phyloP scores from a whole-genome alignment of 2,797 vertebrate species.

The Toxotes lorentzi region DNA sequence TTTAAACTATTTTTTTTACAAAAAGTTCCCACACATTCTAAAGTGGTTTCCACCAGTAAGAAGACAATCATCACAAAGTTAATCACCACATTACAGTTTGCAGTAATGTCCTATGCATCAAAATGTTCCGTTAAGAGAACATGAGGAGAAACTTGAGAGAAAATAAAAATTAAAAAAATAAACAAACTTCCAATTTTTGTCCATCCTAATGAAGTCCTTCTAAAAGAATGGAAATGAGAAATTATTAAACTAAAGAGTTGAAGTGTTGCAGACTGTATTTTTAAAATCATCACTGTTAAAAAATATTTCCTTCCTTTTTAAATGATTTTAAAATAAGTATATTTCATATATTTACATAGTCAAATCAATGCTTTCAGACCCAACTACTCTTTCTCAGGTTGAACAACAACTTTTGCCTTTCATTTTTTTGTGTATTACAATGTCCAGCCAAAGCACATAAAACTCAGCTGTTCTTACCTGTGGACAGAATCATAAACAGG shows the following conservation, averaged over 20 bases:
- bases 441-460: not conserved
- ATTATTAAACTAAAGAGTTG: not conserved
- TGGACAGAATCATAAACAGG: conserved; percentile 28
- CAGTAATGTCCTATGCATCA: too few species aligned
- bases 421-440: not conserved
- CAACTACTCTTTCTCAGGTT: not conserved
- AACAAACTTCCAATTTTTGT: not conserved
- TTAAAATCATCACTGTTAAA: not conserved
- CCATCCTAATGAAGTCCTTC: not conserved
- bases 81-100: too few species aligned
- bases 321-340: not conserved
- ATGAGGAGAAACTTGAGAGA: not conserved
- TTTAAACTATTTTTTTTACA: too few species aligned
- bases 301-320: not conserved
- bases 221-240: not conserved
- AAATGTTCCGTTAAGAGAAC: too few species aligned
- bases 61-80: not conserved
- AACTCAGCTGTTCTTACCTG: conserved; percentile 45
- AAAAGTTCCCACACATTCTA: too few species aligned
- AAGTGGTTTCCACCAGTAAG: not conserved
- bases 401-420: not conserved
- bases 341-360: not conserved
- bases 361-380: not conserved
- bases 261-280: not conserved
- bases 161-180: too few species aligned